phyloP scores from a whole-genome alignment of 2,797 vertebrate genomes.

The Limnodromus scolopaceus region DNA sequence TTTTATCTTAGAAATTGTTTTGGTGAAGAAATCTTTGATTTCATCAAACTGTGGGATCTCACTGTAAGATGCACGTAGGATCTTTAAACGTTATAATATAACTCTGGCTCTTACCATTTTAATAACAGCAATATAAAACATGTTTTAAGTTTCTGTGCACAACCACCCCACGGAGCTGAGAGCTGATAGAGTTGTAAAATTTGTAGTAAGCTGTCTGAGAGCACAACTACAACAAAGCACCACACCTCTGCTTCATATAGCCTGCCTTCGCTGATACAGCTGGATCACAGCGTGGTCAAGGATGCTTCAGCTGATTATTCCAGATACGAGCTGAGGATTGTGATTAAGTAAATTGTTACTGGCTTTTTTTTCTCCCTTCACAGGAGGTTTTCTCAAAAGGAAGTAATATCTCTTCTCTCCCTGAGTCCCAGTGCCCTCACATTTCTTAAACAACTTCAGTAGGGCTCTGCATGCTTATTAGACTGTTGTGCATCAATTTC shows the following conservation, averaged over 20 bases:
- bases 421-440: neutral
- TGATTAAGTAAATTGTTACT: neutral
- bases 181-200: neutral
- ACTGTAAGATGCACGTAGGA: fast-evolving
- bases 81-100: neutral
- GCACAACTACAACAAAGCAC: neutral
- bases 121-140: neutral
- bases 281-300: neutral
- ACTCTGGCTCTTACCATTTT: neutral
- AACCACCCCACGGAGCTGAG: neutral
- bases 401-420: neutral
- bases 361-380: neutral
- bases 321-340: neutral
- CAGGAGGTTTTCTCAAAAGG: neutral
- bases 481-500: neutral
- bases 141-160: neutral
- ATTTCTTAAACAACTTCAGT: neutral
- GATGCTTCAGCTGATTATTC: neutral
- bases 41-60: neutral
- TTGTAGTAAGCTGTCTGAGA: neutral
- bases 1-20: neutral
- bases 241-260: neutral
- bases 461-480: neutral
- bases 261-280: neutral
- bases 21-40: neutral